Evolutionary conservation across 2,113 vertebrate genomes (phyloP), one percentile per base, ranked within the genome.

Genomic region (Hyaena hyaena): DNA sequence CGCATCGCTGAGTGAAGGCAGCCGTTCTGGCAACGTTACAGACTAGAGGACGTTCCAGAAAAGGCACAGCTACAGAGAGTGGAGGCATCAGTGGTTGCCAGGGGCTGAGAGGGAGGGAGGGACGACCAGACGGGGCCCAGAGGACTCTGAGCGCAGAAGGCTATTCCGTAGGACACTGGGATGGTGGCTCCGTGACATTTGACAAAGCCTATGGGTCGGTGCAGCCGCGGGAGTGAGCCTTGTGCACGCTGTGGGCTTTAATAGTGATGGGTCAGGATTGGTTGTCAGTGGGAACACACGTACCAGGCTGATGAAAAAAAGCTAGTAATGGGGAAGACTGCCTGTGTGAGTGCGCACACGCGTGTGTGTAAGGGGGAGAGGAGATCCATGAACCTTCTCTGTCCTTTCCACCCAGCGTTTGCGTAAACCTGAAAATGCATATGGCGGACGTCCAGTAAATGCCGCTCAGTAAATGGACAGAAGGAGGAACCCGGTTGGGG

Each of bases 281-380:
- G 28, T 11, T 76, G 10, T 61, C 2, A 0, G 0, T 1, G 7
- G 4, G 0, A 28, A 28, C 16, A 5, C 31, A 28, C 0, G 4
- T 7, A 2, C 21, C 10, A 1, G 45, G 0, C 7, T 12, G n/a
- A 23, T 1, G 10, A 43, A 16, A 23, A 28, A 28, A 17, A 4
- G 26, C 63, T 26, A 2, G 3, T 0, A 9, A 8, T 21, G 73
- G 39, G 50, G 28, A 14, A 79, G 6, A 58, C 45, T 11, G 19
- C 2, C 26, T 33, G 81, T 31, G 66, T 58, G 28, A 16, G 50
- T 12, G n/a, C 7, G 10, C 21, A 10, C 3, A 12, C 2, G 65
- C 0, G 2, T 2, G 21, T 24, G 21, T 39, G 35, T 4, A 5
- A 24, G 4, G 17, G 16, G 31, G 58, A 55, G 21, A 15, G 35